Base-by-base conservation (phyloP, 2,888 invertebrate genomes). In the Apamea monoglypha region DNA sequence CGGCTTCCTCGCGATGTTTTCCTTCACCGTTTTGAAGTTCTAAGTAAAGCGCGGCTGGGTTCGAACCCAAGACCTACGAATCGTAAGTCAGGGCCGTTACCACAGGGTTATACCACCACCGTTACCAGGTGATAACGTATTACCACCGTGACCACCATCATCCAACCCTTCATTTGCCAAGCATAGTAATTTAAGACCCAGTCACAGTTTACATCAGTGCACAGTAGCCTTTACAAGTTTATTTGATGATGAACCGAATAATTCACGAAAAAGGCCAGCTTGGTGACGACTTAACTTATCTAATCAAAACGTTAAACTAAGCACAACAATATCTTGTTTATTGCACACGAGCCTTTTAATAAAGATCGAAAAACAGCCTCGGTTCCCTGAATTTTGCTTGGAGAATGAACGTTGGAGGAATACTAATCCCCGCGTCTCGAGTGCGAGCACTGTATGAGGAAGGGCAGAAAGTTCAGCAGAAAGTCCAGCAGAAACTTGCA, bases 351-450 rank as follows among this genome's bases (percentile, higher is more conserved):
- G 71, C 21, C 73, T 80, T 85, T 85, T 87, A 85, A 85, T 85
- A 87, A 84, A 80, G 84, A 81, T 80, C 64, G 63, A 78, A 77
- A 88, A 84, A 76, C 82, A 82, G 76, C 74, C 32, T 74, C 61
- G 32, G 53, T 71, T 77, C 76, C 71, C 12, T 80, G 80, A 87
- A 88, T 88, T 80, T 76, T 80, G 84, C 84, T 87, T 80, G 74
- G 76, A 84, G 67, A 78, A 76, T 78, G 70, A 87, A 87, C 87
- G 78, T 71, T n/a, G 44, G 73, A 71, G 59, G 87, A 86, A 87
- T 87, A 87, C 89, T 87, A 88, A 87, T 87, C 87, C 78, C 14
- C 68, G 68, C 68, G 14, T 74, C 84, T 87, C 74, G 74, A 76
- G 87, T 76, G 68, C 53, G 44, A 36, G 18, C 67, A 78, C 14